A percentile compares a stretch with the other conserved stretches of the same genome.
Evolutionary conservation across 1,140 invertebrate species (phyloP).

Genomic region (Eurosta solidaginis): DNA sequence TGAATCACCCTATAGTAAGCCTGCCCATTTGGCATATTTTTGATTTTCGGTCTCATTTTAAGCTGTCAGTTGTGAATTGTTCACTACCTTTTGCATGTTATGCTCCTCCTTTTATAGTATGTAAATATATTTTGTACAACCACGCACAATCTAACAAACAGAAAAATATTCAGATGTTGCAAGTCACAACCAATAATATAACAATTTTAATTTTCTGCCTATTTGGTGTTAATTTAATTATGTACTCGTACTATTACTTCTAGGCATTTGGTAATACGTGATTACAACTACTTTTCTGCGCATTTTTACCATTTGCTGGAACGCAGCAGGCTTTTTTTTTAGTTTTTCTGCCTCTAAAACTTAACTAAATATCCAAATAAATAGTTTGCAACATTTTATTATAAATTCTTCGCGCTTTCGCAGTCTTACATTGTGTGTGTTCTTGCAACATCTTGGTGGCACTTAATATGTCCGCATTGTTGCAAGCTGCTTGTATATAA

Average conservation of each 20-base stretch:
- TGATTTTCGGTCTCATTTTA: not conserved
- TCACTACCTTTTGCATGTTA: constrained; percentile 10
- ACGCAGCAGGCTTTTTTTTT: not conserved
- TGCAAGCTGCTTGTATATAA: not conserved
- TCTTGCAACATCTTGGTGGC: not conserved
- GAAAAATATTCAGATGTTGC: no score
- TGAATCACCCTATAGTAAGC: no score
- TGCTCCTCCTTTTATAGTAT: not conserved
- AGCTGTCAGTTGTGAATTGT: not conserved
- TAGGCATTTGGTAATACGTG: constrained; percentile 23
- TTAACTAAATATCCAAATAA: no score
- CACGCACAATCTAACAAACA: no score
- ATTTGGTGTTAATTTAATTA: constrained; percentile 27
- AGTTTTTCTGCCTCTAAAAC: no score
- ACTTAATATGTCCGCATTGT: constrained; percentile 24
- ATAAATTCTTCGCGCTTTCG: constrained; percentile 18
- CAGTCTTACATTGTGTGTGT: not conserved
- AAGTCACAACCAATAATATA: constrained; percentile 27
- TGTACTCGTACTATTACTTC: constrained; percentile 5
- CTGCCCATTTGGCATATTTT: no score
- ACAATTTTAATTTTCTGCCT: constrained; percentile 27
- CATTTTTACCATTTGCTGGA: no score
- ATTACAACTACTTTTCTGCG: not conserved
- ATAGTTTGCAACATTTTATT: no score
- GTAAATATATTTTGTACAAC: not conserved